phyloP scores from a whole-genome alignment of 2,888 invertebrate species.

The Acholoe squamosa region DNA sequence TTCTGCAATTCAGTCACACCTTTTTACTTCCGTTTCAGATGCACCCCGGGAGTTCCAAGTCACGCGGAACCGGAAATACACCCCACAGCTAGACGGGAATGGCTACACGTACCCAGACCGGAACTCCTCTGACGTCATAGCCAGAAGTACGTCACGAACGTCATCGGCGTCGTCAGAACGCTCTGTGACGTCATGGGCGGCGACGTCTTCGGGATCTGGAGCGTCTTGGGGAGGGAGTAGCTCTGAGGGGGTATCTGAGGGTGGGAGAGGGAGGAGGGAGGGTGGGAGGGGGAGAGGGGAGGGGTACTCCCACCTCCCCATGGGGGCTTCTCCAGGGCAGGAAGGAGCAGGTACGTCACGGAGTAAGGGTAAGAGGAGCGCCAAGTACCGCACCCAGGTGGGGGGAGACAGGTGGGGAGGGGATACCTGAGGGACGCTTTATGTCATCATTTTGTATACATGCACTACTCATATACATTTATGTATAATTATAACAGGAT shows the following conservation, averaged over 20 bases:
- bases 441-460: not conserved
- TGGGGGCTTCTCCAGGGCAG: not conserved
- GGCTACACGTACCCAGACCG: not conserved
- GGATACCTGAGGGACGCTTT: not conserved
- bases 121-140: not conserved
- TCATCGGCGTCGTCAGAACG: not conserved
- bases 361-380: not conserved
- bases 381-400: slow-evolving; percentile 1
- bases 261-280: not conserved
- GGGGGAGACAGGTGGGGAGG: not conserved
- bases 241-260: not conserved
- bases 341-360: not conserved
- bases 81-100: not conserved
- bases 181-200: slow-evolving; percentile 18
- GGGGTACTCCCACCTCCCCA: not conserved
- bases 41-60: not conserved
- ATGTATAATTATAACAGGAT: too few species aligned
- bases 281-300: not conserved
- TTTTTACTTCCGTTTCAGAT: not conserved
- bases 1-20: not conserved
- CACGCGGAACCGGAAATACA: slow-evolving; percentile 3
- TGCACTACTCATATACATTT: too few species aligned
- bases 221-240: not conserved
- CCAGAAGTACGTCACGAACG: not conserved
- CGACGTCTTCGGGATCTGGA: not conserved